These are phyloP conservation scores for Dipodomys stephensi DNA, from an alignment of 2,113 vertebrate genomes.

Conservation along the genomic window DNA sequence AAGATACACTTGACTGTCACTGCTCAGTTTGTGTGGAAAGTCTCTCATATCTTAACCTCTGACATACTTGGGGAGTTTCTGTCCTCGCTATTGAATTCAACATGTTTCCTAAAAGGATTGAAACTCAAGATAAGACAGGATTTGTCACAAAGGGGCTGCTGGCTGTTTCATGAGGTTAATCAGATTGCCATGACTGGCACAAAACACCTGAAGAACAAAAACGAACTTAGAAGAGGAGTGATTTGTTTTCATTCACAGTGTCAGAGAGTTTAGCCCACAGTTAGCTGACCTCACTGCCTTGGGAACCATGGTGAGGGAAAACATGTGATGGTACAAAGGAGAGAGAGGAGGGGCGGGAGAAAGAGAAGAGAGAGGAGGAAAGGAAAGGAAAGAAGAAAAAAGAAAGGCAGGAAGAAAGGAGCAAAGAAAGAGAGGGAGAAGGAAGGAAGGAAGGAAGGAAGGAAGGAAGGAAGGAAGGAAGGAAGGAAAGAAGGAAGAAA, in stretches of 20 bases:
- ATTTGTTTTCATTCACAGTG: not conserved
- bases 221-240: too few species aligned
- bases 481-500: too few species aligned
- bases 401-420: too few species aligned
- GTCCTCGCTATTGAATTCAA: not conserved
- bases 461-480: too few species aligned
- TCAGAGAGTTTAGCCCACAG: not conserved
- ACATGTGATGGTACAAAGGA: too few species aligned
- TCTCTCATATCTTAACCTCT: not conserved
- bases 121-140: slow-evolving; percentile 15
- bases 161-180: not conserved
- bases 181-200: not conserved
- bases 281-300: not conserved
- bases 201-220: not conserved
- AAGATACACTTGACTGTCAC: not conserved
- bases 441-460: too few species aligned
- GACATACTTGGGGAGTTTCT: not conserved
- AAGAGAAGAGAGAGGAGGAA: too few species aligned
- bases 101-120: not conserved
- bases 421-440: too few species aligned
- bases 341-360: too few species aligned
- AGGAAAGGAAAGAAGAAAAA: too few species aligned
- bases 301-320: not conserved
- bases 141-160: not conserved
- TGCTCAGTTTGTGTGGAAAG: not conserved